phyloP scores from a whole-genome alignment of 1,140 invertebrate species.

The Dendrolimus kikuchii region DNA sequence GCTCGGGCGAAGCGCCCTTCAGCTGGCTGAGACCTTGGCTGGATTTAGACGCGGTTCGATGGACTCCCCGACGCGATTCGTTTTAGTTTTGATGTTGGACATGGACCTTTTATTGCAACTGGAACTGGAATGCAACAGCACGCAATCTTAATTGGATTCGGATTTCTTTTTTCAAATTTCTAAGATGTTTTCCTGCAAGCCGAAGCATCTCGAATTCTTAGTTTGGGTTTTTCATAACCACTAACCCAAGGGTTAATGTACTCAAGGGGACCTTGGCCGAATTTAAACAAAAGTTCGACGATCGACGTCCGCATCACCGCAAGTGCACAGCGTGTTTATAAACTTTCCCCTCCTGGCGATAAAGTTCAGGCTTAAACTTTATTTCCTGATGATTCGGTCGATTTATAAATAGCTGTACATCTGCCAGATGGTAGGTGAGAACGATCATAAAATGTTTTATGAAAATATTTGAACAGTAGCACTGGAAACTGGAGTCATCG shows the following conservation, averaged over 20 bases:
- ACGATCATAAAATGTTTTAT: slow-evolving; percentile 24
- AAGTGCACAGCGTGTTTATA: slow-evolving; percentile 37
- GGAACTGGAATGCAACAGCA: slow-evolving; percentile 36
- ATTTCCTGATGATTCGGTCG: slow-evolving; percentile 34
- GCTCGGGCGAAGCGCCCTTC: slow-evolving; percentile 61
- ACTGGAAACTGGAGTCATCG: slow-evolving; percentile 7
- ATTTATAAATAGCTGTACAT: slow-evolving; percentile 30
- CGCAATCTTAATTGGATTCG: slow-evolving; percentile 32
- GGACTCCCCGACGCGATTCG: slow-evolving; percentile 46
- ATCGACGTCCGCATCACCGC: slow-evolving; percentile 42
- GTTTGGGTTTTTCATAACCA: slow-evolving; percentile 19
- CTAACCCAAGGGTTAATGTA: slow-evolving; percentile 32
- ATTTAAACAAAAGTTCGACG: slow-evolving; percentile 50
- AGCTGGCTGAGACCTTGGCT: slow-evolving; percentile 60
- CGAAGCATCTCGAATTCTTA: slow-evolving; percentile 20
- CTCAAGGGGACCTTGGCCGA: slow-evolving; percentile 61
- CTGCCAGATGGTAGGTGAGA: slow-evolving; percentile 31
- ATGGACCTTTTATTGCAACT: slow-evolving; percentile 46
- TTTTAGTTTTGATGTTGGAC: slow-evolving; percentile 56
- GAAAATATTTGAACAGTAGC: slow-evolving; percentile 23
- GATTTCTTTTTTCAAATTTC: slow-evolving; percentile 29
- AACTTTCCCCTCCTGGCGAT: slow-evolving; percentile 49
- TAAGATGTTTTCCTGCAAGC: slow-evolving; percentile 10
- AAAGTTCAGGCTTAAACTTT: slow-evolving; percentile 46
- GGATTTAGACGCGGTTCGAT: slow-evolving; percentile 65